Evolutionary conservation across 23 tunicate genomes (phyloP), one percentile per base, ranked within the genome.

Genomic region (Trididemnum miniatum): DNA sequence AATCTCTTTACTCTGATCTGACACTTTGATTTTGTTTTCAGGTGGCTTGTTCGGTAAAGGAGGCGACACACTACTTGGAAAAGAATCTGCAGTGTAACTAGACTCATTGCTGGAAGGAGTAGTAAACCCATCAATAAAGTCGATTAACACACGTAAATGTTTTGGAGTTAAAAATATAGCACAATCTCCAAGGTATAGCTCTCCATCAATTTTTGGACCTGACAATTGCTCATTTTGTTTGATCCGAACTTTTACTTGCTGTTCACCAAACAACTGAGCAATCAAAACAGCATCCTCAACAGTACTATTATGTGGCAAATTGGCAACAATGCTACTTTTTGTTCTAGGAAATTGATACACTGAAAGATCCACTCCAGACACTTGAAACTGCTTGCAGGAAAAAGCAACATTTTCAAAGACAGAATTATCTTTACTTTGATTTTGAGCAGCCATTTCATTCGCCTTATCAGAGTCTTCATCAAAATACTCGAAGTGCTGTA

Each of bases 141-240:
- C 78, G 1, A 82, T 4, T 3, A 69, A 52, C 12, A 65, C 15
- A 24, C 74, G 29, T 28, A 85, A 84, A 49, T 90, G 96, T 32
- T 85, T 83, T 0, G 96, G 96, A 0, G 89, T 63, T 1, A 90
- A 51, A 49, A 90, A 80, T 23, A 76, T 35, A 24, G 71, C 65
- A 85, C 81, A 85, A 32, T 77, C 30, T 32, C 89, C 96, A 26
- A 90, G 60, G 37, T 65, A 84, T 23, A 82, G 78, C 31, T 80
- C 89, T 35, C 60, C 80, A 36, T 90, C 89, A 34, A 90, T 34
- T 65, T 90, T 90, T 0, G 96, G 96, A 39, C 71, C 85, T 22
- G 85, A 25, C 9, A 74, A 36, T 36, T 73, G 85, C 15, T 84
- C 86, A 31, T 49, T 74, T 73, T 85, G 76, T 34, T 78, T 71